These are phyloP conservation scores for Acanthopleura granulata DNA, from an alignment of 2,888 invertebrate genomes.

Conservation along the genomic window DNA sequence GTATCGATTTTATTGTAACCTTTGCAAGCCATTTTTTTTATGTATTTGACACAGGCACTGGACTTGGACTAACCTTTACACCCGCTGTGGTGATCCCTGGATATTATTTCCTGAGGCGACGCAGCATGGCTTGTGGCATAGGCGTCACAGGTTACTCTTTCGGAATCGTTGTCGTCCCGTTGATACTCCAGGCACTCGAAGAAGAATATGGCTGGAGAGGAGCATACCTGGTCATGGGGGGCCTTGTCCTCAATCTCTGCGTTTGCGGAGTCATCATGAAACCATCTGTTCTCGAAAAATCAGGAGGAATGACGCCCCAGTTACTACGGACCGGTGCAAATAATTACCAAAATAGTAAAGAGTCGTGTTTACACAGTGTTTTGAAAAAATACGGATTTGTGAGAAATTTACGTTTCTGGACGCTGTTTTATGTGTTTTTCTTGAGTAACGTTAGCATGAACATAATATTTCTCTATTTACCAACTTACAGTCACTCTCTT, in stretches of 20 bases:
- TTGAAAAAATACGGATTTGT: neutral
- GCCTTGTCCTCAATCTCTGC: conserved; percentile 7
- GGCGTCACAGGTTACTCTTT: conserved; percentile 16
- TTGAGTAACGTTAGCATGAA: neutral
- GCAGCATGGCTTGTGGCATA: conserved; percentile 12
- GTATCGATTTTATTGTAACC: too few relatives aligned
- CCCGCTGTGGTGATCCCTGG: conserved; percentile 18
- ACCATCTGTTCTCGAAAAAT: neutral
- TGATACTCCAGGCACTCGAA: conserved; percentile 11
- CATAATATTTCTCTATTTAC: conserved; percentile 2
- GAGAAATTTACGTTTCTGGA: neutral
- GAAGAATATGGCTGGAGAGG: conserved; percentile 23
- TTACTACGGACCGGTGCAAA: neutral
- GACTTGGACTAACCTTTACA: conserved; percentile 18
- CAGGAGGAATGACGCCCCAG: neutral
- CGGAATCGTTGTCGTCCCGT: conserved; percentile 16
- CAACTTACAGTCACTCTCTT: neutral
- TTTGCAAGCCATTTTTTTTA: too few relatives aligned
- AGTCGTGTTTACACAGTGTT: neutral
- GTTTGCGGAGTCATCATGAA: conserved; percentile 4
- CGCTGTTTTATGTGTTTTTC: neutral
- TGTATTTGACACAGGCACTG: neutral
- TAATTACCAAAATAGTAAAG: neutral
- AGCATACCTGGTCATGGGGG: conserved; percentile 2
- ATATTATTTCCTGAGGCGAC: conserved; percentile 11